Evolutionary conservation across 1,140 invertebrate species (phyloP), one percentile per base, ranked within the genome.

Genomic region (Macrostomum lignano): DNA sequence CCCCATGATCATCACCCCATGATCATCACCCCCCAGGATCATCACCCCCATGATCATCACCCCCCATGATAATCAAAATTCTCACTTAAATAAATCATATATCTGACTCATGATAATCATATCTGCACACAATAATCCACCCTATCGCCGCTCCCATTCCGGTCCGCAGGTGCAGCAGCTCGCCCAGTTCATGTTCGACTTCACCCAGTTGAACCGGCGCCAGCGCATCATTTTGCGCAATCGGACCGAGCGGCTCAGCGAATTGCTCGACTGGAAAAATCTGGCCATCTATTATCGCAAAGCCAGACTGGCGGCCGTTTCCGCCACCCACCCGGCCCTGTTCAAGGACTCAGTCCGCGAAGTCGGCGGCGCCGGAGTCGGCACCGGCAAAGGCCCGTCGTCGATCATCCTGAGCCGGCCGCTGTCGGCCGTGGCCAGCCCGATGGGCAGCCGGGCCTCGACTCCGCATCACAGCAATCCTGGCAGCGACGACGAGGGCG

Each of bases 171-270:
- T 9, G n/a, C n/a, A n/a, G n/a, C n/a, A 24, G n/a, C 20, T 7
- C 14, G 4, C 17, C 31, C 41, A 64, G 51, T 56, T 52, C 44
- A 79, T 94, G 75, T 82, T 70, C 56, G 82, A 91, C 49, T 96
- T 93, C 55, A 68, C 72, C n/a, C 65, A 69, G 41, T 54, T 96
- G 20, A 79, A 73, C 45, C 63, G 91, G 33, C 63, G 91, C 30
- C 91, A 98, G 55, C 67, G 91, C 44, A 93, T 98, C 40, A 96
- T 98, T 42, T 81, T 94, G 49, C 66, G 91, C 45, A 98, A 98
- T 55, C 66, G 86, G 44, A 93, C 81, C 0, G 91, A 98, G 54
- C 66, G 91, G 33, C 61, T 98, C 0, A 88, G 81, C 44, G 91
- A 98, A 55, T 62, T 98, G 22, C 64, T 98, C 14, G 91, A 98